Evolutionary conservation across 1,140 invertebrate genomes (phyloP).

Genomic region (Heliconius melpomene): DNA sequence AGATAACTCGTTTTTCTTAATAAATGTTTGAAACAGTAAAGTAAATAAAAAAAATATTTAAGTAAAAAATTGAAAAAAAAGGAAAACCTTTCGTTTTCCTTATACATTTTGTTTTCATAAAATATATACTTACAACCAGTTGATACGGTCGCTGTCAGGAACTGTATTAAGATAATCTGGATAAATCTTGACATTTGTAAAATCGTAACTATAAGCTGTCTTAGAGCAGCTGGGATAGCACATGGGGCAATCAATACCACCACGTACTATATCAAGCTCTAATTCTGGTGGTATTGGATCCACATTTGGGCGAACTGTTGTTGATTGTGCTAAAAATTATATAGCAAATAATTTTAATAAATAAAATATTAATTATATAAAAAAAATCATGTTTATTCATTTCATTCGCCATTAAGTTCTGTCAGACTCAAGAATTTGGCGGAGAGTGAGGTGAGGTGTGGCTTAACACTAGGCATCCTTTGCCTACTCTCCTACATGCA

Average conservation of each 20-base stretch:
- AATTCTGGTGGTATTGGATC: constrained; percentile 55
- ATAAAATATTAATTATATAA: neutral
- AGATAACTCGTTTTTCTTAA: too few relatives aligned
- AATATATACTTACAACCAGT: constrained; percentile 65
- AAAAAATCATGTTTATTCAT: neutral
- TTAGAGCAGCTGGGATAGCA: constrained; percentile 73
- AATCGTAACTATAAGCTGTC: constrained; percentile 69
- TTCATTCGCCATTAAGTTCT: too few relatives aligned
- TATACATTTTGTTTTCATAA: neutral
- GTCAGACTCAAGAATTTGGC: too few relatives aligned
- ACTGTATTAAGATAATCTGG: constrained; percentile 60
- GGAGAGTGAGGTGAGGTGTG: too few relatives aligned
- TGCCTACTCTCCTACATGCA: too few relatives aligned
- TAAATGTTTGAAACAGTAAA: too few relatives aligned
- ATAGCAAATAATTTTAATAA: neutral
- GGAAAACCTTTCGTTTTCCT: too few relatives aligned
- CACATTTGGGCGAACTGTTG: constrained; percentile 59
- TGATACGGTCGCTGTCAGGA: constrained; percentile 57
- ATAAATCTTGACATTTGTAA: constrained; percentile 64
- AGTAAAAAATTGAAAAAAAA: too few relatives aligned
- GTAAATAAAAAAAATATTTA: too few relatives aligned
- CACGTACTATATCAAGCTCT: constrained; percentile 61
- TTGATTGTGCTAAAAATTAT: constrained; percentile 62
- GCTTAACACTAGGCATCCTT: too few relatives aligned
- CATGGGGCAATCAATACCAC: constrained; percentile 69